Percentiles rank a stretch among this genome's conserved stretches.
These are phyloP conservation scores for Pyrgilauda ruficollis DNA, from an alignment of 2,113 vertebrate genomes.

Conservation along the genomic window DNA sequence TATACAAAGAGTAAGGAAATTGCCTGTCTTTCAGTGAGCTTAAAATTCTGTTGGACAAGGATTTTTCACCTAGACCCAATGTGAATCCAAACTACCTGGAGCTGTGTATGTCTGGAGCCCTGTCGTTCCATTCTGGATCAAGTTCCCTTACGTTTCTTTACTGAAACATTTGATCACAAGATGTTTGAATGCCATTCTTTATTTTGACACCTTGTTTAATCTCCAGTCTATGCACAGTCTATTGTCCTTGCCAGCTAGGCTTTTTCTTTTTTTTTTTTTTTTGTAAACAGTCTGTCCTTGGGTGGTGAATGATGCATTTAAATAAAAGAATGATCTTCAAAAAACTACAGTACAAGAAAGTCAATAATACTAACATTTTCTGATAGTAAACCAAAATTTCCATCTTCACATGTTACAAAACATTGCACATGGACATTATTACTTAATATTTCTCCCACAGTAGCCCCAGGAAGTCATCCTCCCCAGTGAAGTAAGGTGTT, in stretches of 20 bases:
- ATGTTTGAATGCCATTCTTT: not conserved
- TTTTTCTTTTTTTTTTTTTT: not conserved
- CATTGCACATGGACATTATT: not conserved
- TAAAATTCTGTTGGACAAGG: not conserved
- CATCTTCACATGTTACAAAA: not conserved
- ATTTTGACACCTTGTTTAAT: not conserved
- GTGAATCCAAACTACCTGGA: not conserved
- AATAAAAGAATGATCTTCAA: not conserved
- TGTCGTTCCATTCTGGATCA: rapidly evolving
- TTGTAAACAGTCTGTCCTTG: not conserved
- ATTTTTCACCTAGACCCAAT: not conserved
- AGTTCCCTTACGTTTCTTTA: not conserved
- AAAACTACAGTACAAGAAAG: not conserved
- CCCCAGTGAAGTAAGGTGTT: not conserved
- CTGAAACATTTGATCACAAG: not conserved
- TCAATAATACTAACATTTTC: not conserved
- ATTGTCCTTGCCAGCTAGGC: not conserved
- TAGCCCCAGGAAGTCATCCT: not conserved
- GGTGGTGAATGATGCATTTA: not conserved
- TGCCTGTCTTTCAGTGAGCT: not conserved
- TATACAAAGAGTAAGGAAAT: not conserved
- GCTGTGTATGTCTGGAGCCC: not conserved
- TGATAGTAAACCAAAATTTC: not conserved
- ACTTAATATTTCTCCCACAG: not conserved
- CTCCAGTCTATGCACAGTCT: not conserved